Base-by-base conservation (phyloP, 2,113 vertebrate species). In the Brachyhypopomus occidentalis region DNA sequence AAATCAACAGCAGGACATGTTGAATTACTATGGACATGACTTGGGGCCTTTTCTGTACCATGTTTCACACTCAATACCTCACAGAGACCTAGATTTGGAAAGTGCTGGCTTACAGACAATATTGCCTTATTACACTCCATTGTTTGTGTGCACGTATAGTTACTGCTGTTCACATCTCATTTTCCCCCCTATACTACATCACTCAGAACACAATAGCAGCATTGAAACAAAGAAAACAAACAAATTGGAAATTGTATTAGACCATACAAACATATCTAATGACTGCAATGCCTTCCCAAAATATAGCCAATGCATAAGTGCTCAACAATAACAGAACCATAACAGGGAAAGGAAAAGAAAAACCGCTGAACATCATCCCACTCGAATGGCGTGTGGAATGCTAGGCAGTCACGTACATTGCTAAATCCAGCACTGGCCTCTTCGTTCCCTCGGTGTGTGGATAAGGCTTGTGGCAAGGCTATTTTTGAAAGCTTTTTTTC, bases 391-490 rank as follows among this genome's bases (percentile, higher is more conserved):
- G 56, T 74, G 52, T 72, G 41, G 71, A 72, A 38, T 30, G 23
- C 36, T 62, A 79, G 36, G 6, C 55, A 79, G 77, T 62, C 59
- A 34, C 34, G 56, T 62, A 70, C 52, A 22, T 17, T 69, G 48
- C 30, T 36, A 59, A 72, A 52, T 41, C 60, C 70, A 64, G 20
- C 41, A 52, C 78, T 73, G 58, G 27, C 41, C 84, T 89, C 88
- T 80, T 84, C 85, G 87, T 81, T 84, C 88, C 79, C 78, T 45
- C 55, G 84, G 88, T 83, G 59, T 88, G 78, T 83, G 77, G 84
- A 88, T 91, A 93, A 91, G 91, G 92, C 92, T 89, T 88, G 87
- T 91, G 89, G 88, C 89, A 88, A 90, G 84, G 86, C 91, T 88
- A 91, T 38, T 88, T 64, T 87, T 87, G 87, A 92, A 92, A 93